A percentile compares a stretch with the other conserved stretches of the same genome.
Evolutionary conservation across 2,113 vertebrate genomes (phyloP).

Genomic region (Corythornis cristatus): DNA sequence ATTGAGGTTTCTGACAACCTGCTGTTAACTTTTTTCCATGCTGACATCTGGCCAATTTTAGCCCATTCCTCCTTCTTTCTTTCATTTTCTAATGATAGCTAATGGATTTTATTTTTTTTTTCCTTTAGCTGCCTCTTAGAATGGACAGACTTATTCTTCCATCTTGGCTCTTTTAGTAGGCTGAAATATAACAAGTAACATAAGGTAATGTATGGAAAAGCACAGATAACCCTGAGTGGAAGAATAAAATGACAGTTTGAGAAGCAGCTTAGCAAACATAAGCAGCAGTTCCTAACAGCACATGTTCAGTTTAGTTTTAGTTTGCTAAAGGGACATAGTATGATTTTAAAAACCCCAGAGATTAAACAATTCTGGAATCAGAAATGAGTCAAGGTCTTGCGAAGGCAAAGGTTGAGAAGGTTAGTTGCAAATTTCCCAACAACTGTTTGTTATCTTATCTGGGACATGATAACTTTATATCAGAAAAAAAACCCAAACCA

Average conservation of each 20-base stretch:
- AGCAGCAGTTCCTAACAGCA: background rate
- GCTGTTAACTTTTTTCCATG: background rate
- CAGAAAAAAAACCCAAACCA: background rate
- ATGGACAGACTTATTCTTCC: background rate
- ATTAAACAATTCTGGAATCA: background rate
- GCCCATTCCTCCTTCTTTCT: background rate
- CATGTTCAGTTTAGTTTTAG: background rate
- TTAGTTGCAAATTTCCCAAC: constrained; percentile 11
- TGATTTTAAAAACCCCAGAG: background rate
- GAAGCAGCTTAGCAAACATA: background rate
- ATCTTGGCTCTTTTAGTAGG: background rate
- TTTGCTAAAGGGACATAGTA: background rate
- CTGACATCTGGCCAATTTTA: background rate
- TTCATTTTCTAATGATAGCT: background rate
- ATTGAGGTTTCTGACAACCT: background rate
- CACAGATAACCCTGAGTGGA: background rate
- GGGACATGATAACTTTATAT: background rate
- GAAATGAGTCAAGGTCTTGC: background rate
- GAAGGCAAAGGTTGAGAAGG: constrained; percentile 19
- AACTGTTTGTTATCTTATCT: background rate
- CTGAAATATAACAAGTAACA: background rate
- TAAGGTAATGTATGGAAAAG: background rate
- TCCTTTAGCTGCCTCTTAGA: background rate
- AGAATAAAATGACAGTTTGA: background rate
- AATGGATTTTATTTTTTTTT: background rate